Percentiles rank a stretch among this genome's conserved stretches.
Conservation (phyloP, 2,113 vertebrate genomes). For the Ailuropoda melanoleuca region DNA sequence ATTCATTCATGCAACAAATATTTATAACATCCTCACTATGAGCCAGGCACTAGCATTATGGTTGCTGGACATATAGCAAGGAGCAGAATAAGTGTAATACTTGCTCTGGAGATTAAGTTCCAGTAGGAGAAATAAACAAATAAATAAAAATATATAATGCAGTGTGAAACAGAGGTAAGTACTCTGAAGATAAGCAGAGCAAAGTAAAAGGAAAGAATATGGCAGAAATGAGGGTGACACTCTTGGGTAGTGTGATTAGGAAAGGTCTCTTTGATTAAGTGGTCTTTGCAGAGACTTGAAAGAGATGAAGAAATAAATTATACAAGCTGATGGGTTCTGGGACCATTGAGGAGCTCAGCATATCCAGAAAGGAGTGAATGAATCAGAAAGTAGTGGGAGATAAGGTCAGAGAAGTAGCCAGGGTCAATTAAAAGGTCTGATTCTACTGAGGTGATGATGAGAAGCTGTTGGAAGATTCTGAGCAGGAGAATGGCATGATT, state of each 20-base stretch:
- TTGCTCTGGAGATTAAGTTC: not conserved
- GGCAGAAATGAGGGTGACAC: not conserved
- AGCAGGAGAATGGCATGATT: not conserved
- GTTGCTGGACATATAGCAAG: not conserved
- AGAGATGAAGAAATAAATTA: not conserved
- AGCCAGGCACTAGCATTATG: not conserved
- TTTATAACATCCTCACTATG: not conserved
- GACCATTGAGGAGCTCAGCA: too few species aligned
- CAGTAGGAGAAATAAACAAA: not conserved
- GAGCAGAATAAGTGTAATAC: not conserved
- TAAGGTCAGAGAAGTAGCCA: not conserved
- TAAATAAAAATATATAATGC: not conserved
- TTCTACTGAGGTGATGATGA: not conserved
- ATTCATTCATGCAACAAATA: not conserved
- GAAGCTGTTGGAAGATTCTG: not conserved
- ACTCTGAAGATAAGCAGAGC: not conserved
- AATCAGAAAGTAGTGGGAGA: not conserved
- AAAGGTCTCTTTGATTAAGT: not conserved
- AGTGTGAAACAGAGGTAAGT: not conserved
- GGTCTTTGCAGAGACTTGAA: not conserved
- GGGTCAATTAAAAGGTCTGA: not conserved
- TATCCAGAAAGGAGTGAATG: not conserved
- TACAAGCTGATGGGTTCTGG: not conserved
- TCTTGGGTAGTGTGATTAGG: not conserved
- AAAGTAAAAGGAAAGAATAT: not conserved